A percentile compares a stretch with the other conserved stretches of the same genome.
phyloP scores from a whole-genome alignment of 2,888 invertebrate genomes.

The Augochlorella aurata region DNA sequence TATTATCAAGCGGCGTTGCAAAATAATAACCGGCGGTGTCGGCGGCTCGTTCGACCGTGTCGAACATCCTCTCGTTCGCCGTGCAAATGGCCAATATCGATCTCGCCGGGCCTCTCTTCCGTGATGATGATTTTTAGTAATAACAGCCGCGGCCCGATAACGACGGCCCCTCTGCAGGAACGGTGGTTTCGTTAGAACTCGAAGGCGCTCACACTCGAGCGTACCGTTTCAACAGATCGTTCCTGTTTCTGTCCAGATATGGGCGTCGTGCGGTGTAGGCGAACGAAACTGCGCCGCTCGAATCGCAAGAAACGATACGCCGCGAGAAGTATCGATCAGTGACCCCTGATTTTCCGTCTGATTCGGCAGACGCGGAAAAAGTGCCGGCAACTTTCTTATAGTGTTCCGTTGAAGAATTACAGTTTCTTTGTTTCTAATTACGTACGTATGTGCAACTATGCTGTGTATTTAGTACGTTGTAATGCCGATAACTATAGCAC shows the following conservation, averaged over 20 bases:
- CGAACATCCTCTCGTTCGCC: constrained; percentile 36
- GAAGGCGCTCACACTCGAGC: constrained; percentile 39
- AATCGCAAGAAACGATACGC: constrained; percentile 8
- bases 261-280: background rate
- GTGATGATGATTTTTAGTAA: constrained; percentile 47
- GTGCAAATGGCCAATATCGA: constrained; percentile 40
- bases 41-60: constrained; percentile 43
- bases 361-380: background rate
- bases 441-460: too few species aligned
- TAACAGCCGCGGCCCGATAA: constrained; percentile 1
- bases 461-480: too few species aligned
- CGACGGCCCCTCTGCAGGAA: constrained; percentile 5
- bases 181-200: constrained; percentile 37
- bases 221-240: constrained; percentile 2
- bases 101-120: constrained; percentile 36
- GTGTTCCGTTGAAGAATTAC: background rate
- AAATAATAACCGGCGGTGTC: constrained; percentile 48
- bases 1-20: constrained; percentile 58
- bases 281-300: constrained; percentile 32
- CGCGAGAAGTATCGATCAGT: background rate
- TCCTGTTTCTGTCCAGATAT: background rate
- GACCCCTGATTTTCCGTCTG: background rate
- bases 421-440: too few species aligned
- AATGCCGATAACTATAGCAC: too few species aligned
- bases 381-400: background rate